A percentile compares a stretch with the other conserved stretches of the same genome.
Conservation (phyloP, 1,140 invertebrate genomes). For the Nomia melanderi region DNA sequence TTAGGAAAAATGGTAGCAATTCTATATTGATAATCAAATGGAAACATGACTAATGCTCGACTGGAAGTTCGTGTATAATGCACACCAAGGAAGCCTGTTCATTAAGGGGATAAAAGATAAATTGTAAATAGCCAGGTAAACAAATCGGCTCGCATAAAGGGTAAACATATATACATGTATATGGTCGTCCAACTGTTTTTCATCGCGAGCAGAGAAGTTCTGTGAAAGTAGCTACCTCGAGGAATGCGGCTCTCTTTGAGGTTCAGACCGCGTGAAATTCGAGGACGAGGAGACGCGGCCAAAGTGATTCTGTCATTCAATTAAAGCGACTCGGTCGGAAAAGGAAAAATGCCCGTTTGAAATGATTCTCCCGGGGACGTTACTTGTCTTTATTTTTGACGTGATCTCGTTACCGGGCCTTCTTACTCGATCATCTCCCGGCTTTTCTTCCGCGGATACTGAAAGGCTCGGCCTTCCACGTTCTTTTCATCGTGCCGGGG, state of each 20-base stretch:
- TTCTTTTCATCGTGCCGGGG: neutral
- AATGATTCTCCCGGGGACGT: neutral
- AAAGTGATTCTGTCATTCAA: conserved; percentile 23
- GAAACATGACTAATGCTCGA: too few species aligned
- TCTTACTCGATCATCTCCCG: neutral
- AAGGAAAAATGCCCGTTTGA: neutral
- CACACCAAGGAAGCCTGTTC: too few species aligned
- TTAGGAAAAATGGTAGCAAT: too few species aligned
- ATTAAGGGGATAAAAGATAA: too few species aligned
- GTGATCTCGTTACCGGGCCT: conserved; percentile 6
- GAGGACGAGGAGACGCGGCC: neutral
- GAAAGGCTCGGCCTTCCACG: neutral
- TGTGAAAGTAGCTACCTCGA: neutral
- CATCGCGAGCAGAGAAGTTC: neutral
- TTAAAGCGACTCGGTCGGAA: neutral
- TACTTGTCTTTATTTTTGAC: conserved; percentile 25
- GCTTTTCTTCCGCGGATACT: neutral
- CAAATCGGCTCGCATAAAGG: too few species aligned
- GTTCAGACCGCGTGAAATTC: neutral
- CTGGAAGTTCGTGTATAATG: too few species aligned
- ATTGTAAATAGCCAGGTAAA: too few species aligned
- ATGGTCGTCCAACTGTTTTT: neutral
- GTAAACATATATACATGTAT: too few species aligned
- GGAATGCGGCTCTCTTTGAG: neutral
- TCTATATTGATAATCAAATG: too few species aligned